Conservation (phyloP, 2,888 invertebrate species). For the Tenodera sinensis region DNA sequence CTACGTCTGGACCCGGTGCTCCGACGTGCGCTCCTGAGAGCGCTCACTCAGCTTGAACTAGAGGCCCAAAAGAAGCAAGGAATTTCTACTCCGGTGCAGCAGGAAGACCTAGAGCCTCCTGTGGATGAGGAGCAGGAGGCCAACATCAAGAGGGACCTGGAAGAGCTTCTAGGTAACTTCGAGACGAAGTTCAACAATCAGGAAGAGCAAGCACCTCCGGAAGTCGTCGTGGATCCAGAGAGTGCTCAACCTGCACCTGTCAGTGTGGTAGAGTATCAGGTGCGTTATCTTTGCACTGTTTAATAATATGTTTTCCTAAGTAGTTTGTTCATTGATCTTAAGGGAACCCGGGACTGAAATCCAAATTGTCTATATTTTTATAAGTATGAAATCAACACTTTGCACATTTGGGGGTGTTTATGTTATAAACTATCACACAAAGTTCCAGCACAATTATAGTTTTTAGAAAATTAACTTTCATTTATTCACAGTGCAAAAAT, state of each 20-base stretch:
- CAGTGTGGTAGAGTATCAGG: neutral
- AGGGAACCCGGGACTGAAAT: no score
- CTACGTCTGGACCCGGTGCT: conserved; percentile 69
- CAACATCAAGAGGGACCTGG: conserved; percentile 20
- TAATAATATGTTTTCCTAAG: no score
- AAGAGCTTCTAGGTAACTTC: conserved; percentile 9
- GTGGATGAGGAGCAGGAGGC: conserved; percentile 34
- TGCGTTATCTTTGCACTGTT: neutral
- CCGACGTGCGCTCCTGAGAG: conserved; percentile 69
- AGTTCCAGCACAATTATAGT: no score
- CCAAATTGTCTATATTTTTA: no score
- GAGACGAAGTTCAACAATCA: neutral
- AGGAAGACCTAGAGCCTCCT: conserved; percentile 39
- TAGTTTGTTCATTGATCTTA: no score
- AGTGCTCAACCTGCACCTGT: neutral
- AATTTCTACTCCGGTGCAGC: conserved; percentile 1
- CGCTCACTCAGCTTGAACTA: conserved; percentile 70
- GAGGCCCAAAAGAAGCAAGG: conserved; percentile 42
- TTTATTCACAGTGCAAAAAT: no score
- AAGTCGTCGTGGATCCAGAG: neutral
- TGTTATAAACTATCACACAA: no score
- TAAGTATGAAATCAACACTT: no score
- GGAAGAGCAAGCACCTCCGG: neutral
- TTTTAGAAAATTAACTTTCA: no score
- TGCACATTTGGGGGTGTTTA: no score